Evolutionary conservation across 2,113 vertebrate species (phyloP).

Genomic region (Sialia sialis): DNA sequence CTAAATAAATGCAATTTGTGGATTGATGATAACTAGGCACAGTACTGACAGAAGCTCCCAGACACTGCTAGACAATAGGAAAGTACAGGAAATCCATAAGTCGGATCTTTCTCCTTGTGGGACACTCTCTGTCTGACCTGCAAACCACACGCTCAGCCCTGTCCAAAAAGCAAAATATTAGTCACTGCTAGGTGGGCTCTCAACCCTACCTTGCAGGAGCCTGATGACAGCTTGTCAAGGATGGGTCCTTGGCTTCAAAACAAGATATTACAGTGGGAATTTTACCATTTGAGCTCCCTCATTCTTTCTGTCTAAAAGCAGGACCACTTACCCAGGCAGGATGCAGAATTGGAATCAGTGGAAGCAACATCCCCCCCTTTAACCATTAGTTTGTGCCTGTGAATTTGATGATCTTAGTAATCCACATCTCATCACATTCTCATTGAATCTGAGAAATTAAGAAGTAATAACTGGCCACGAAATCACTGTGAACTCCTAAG

Average conservation of each 20-base stretch:
- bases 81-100: not conserved
- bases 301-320: not conserved
- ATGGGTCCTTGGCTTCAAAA: not conserved
- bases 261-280: not conserved
- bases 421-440: not conserved
- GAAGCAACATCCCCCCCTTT: not conserved
- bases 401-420: not conserved
- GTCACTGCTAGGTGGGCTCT: not conserved
- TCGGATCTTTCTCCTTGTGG: not conserved
- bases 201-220: not conserved
- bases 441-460: not conserved
- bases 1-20: not conserved
- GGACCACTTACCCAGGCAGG: not conserved
- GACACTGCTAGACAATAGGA: not conserved
- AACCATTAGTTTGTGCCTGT: not conserved
- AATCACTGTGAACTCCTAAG: not conserved
- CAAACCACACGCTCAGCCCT: not conserved
- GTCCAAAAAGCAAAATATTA: not conserved
- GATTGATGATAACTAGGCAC: conserved; percentile 16
- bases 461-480: not conserved
- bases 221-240: not conserved
- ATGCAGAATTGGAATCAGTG: not conserved
- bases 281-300: not conserved
- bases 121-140: not conserved
- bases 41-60: not conserved